Percentiles rank a stretch among this genome's conserved stretches.
Evolutionary conservation across 2,113 vertebrate genomes (phyloP).

Genomic region (Neolamprologus toae): DNA sequence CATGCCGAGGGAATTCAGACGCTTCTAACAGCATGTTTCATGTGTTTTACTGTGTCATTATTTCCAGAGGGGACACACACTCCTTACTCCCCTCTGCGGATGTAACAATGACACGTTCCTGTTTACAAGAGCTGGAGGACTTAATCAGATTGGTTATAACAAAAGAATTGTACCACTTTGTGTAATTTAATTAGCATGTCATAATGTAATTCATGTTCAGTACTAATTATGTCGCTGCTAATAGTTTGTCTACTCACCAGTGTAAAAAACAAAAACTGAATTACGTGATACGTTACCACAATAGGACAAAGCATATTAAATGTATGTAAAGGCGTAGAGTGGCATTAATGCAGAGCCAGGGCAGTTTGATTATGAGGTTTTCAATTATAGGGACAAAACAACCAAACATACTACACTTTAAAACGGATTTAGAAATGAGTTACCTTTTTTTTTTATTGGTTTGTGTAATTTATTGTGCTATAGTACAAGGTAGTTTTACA

Average conservation of each 20-base stretch:
- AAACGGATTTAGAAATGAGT: not conserved
- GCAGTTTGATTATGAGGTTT: not conserved
- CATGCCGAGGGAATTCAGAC: not conserved
- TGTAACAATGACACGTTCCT: not conserved
- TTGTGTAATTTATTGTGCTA: not conserved
- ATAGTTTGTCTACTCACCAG: not conserved
- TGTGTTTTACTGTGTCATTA: not conserved
- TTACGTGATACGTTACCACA: not conserved
- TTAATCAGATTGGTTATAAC: constrained; percentile 27
- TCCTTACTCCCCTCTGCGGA: not conserved
- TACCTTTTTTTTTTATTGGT: not conserved
- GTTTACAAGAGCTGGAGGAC: constrained; percentile 12
- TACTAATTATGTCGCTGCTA: not conserved
- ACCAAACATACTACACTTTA: not conserved
- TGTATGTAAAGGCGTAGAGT: not conserved
- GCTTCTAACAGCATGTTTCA: constrained; percentile 16
- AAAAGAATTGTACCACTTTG: constrained; percentile 25
- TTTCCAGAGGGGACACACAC: not conserved
- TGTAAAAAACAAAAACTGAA: not conserved
- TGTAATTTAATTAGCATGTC: constrained; percentile 25
- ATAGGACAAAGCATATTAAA: not conserved
- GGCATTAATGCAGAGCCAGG: not conserved
- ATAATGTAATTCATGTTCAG: not conserved
- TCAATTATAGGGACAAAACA: not conserved
- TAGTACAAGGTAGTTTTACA: not conserved